Conservation (phyloP, 1,140 invertebrate genomes). For the Bombyx mandarina region DNA sequence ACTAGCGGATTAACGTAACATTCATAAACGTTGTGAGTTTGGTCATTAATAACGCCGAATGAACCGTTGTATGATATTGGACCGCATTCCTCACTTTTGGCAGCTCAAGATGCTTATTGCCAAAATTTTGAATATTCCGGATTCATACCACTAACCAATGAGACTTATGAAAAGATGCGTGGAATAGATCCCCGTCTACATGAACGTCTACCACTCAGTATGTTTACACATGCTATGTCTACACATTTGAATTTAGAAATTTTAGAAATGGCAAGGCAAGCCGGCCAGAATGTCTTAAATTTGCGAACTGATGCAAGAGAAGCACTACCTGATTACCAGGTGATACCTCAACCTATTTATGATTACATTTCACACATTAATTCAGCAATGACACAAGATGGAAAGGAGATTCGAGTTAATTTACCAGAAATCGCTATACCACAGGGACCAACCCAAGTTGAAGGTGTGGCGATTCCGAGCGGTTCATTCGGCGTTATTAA, state of each 20-base stretch:
- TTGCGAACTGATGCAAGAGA: slow-evolving; percentile 8
- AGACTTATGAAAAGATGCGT: slow-evolving; percentile 9
- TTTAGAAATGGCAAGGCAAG: slow-evolving; percentile 3
- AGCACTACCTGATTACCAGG: slow-evolving; percentile 9
- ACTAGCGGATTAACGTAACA: too few species aligned
- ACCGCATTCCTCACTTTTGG: slow-evolving; percentile 6
- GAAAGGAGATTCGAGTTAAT: slow-evolving; percentile 7
- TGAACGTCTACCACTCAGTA: slow-evolving; percentile 3
- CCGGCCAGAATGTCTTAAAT: slow-evolving; percentile 10
- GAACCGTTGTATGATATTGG: slow-evolving; percentile 8
- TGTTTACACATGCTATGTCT: slow-evolving; percentile 9
- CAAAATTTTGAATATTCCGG: slow-evolving; percentile 11
- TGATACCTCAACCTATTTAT: slow-evolving; percentile 3
- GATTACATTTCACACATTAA: slow-evolving; percentile 11
- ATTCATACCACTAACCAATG: slow-evolving; percentile 8
- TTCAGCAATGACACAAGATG: slow-evolving; percentile 8
- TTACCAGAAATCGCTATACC: slow-evolving; percentile 7
- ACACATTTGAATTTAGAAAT: slow-evolving; percentile 9
- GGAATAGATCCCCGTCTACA: slow-evolving; percentile 12
- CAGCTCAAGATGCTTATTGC: slow-evolving; percentile 7
- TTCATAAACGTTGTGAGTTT: neutral
- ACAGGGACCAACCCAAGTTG: neutral
- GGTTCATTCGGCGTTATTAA: neutral
- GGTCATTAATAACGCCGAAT: neutral
- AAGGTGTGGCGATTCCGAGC: neutral